Evolutionary conservation across 2,888 invertebrate genomes (phyloP).

Genomic region (Gortyna flavago): DNA sequence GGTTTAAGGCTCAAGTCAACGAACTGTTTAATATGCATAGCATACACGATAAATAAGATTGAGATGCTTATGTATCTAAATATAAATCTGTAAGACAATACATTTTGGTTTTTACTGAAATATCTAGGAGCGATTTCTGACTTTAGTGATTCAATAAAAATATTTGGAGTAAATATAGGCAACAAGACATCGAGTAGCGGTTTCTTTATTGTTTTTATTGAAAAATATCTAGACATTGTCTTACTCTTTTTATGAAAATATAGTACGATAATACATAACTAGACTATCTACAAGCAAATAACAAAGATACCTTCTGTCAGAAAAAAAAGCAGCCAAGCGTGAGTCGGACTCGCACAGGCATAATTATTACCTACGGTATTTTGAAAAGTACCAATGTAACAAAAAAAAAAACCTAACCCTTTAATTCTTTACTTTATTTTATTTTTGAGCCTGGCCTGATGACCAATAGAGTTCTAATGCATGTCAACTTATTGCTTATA

Average conservation of each 20-base stretch:
- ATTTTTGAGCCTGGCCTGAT: no score
- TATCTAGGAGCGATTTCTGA: background rate
- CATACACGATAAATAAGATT: constrained; percentile 7
- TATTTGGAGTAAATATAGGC: background rate
- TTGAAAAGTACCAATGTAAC: no score
- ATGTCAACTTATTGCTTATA: no score
- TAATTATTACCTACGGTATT: background rate
- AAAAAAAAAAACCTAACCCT: no score
- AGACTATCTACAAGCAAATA: background rate
- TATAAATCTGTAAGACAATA: constrained; percentile 10
- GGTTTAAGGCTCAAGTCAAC: background rate
- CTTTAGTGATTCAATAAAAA: constrained; percentile 21
- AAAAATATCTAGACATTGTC: background rate
- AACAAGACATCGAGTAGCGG: background rate
- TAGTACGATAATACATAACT: background rate
- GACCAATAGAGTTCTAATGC: no score
- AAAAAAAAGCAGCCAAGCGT: background rate
- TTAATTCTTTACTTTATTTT: no score
- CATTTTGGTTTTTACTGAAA: background rate
- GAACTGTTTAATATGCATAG: constrained; percentile 21
- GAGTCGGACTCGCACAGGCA: background rate
- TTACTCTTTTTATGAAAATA: constrained; percentile 2
- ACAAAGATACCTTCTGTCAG: background rate
- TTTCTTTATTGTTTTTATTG: background rate
- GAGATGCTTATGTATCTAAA: background rate